Evolutionary conservation across 2,797 vertebrate genomes (phyloP).

Genomic region (Spondyliosoma cantharus): DNA sequence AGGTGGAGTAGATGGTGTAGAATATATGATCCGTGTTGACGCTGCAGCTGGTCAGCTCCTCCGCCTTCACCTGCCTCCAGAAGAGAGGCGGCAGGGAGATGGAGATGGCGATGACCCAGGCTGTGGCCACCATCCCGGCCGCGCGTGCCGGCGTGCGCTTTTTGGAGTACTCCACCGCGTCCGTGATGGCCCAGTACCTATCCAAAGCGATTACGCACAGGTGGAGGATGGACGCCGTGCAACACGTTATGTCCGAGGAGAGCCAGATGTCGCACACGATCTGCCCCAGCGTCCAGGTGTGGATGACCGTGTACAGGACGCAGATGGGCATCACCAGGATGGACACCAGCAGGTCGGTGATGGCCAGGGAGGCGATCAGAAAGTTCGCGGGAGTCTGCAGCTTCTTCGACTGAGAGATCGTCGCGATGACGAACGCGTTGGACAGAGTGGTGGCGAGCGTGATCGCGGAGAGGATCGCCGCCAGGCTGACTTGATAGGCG

Average conservation of each 20-base stretch:
- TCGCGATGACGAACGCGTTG: constrained; percentile 96
- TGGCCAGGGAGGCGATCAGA: constrained; percentile 94
- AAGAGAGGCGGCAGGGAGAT: constrained; percentile 98
- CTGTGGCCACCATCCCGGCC: constrained; percentile 92
- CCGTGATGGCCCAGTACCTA: constrained; percentile 98
- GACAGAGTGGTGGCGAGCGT: constrained; percentile 95
- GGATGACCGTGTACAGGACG: constrained; percentile 94
- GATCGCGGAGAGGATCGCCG: constrained; percentile 87
- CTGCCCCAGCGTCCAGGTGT: constrained; percentile 94
- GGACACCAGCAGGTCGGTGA: constrained; percentile 97
- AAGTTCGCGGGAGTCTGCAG: constrained; percentile 98
- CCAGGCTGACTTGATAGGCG: constrained; percentile 80
- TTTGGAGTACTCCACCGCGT: constrained; percentile 96
- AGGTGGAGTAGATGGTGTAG: constrained; percentile 98
- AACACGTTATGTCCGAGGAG: constrained; percentile 98
- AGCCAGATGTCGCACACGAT: constrained; percentile 96
- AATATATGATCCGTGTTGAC: constrained; percentile 98
- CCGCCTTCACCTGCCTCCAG: constrained; percentile 95
- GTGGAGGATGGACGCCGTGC: constrained; percentile 98
- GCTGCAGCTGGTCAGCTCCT: constrained; percentile 88
- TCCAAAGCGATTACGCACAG: constrained; percentile 98
- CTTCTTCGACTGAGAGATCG: constrained; percentile 94
- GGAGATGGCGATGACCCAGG: constrained; percentile 97
- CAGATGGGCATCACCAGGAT: constrained; percentile 98
- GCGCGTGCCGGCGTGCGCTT: constrained; percentile 93